phyloP scores from a whole-genome alignment of 2,888 invertebrate genomes.

The Eristalis arbustorum region DNA sequence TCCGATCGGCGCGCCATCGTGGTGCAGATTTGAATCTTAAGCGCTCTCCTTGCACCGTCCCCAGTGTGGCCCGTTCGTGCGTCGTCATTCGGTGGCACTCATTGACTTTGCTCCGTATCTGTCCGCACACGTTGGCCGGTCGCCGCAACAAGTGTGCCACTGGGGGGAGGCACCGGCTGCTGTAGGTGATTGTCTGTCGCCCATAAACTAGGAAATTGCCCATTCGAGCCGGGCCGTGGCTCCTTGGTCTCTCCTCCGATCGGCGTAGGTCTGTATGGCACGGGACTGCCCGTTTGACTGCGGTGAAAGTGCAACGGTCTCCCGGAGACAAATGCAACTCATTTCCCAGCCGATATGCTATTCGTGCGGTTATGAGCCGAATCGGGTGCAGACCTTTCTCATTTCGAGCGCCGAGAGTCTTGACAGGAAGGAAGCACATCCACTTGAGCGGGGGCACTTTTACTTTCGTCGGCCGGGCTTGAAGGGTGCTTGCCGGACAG shows the following conservation, averaged over 20 bases:
- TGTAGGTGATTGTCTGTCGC: conserved; percentile 40
- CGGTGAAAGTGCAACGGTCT: conserved; percentile 57
- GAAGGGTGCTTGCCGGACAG: not conserved
- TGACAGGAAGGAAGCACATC: conserved; percentile 57
- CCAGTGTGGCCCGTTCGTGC: conserved; percentile 23
- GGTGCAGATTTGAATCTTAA: conserved; percentile 50
- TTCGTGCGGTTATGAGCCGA: conserved; percentile 27
- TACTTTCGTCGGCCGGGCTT: not conserved
- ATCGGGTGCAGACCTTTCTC: not conserved
- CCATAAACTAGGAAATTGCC: conserved; percentile 68
- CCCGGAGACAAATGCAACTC: not conserved
- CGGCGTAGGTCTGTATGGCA: not conserved
- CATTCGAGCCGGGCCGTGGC: conserved; percentile 47
- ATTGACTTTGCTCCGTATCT: conserved; percentile 53
- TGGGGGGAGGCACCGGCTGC: not conserved
- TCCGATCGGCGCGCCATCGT: conserved; percentile 1
- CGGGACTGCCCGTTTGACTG: conserved; percentile 6
- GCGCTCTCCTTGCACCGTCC: conserved; percentile 37
- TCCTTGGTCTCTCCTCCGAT: conserved; percentile 41
- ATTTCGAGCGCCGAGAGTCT: not conserved
- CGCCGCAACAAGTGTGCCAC: conserved; percentile 65
- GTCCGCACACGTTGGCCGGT: conserved; percentile 48
- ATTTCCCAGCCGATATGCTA: conserved; percentile 29
- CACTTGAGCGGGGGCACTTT: not conserved
- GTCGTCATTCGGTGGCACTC: conserved; percentile 33